These are phyloP conservation scores for Peribatodes rhomboidaria DNA, from an alignment of 2,888 invertebrate genomes.

Conservation along the genomic window DNA sequence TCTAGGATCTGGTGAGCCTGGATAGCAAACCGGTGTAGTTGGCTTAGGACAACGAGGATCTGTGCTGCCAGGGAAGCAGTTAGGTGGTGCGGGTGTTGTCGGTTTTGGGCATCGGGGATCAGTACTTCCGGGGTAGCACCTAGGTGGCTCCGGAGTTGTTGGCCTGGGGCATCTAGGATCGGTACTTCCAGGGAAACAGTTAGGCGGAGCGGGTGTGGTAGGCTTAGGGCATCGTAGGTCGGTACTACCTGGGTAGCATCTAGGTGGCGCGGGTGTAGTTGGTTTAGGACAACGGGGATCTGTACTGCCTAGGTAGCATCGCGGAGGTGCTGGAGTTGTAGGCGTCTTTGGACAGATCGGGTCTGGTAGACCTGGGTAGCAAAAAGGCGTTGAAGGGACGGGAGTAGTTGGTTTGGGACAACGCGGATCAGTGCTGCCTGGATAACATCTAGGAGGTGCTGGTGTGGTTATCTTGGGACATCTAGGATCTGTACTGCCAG, in stretches of 20 bases:
- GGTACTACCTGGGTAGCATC: conserved; percentile 53
- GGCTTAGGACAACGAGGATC: background rate
- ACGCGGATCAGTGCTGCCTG: conserved; percentile 65
- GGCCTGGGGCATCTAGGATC: conserved; percentile 49
- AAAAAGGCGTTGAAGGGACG: conserved; percentile 28
- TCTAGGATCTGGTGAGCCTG: conserved; percentile 44
- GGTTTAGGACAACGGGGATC: conserved; percentile 45
- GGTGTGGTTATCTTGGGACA: conserved; percentile 40
- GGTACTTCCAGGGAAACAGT: conserved; percentile 47
- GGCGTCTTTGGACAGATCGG: conserved; percentile 46
- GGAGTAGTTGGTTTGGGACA: conserved; percentile 55
- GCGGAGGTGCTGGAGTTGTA: conserved; percentile 34
- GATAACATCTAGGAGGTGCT: conserved; percentile 51
- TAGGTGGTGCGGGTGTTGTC: conserved; percentile 16
- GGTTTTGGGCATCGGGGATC: conserved; percentile 35
- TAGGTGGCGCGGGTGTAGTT: conserved; percentile 51
- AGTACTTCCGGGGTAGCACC: conserved; percentile 27
- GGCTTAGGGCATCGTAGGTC: conserved; percentile 44
- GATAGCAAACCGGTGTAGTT: conserved; percentile 40
- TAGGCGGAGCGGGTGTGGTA: conserved; percentile 51
- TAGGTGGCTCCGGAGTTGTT: conserved; percentile 47
- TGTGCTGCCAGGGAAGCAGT: conserved; percentile 33
- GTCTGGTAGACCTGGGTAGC: conserved; percentile 55
- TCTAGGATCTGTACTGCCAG: conserved; percentile 33
- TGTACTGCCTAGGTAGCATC: conserved; percentile 34